phyloP scores from a whole-genome alignment of 2,888 invertebrate species.

The Coleophora deauratella region DNA sequence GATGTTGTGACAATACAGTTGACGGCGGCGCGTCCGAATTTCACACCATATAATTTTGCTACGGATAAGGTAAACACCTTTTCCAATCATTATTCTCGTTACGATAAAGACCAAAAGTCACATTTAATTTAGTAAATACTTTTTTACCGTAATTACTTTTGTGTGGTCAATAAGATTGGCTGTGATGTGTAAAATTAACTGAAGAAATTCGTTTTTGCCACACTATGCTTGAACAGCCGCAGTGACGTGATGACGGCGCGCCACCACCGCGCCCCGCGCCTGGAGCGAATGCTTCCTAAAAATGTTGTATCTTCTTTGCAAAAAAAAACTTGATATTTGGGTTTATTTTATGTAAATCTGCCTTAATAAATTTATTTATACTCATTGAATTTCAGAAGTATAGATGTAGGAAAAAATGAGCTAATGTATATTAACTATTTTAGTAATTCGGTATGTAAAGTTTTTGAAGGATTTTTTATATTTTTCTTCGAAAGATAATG shows the following conservation, averaged over 20 bases:
- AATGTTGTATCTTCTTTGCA: constrained; percentile 1
- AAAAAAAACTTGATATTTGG: background rate
- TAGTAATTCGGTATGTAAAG: too few relatives aligned
- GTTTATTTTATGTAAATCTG: constrained; percentile 4
- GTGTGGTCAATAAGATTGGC: too few relatives aligned
- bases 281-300: background rate
- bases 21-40: background rate
- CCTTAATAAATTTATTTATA: constrained; percentile 18
- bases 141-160: too few relatives aligned
- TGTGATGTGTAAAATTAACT: too few relatives aligned
- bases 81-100: too few relatives aligned
- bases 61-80: too few relatives aligned
- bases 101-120: too few relatives aligned
- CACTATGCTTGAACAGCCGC: background rate
- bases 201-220: too few relatives aligned
- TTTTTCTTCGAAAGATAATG: too few relatives aligned
- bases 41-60: too few relatives aligned
- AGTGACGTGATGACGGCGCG: background rate
- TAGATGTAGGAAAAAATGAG: constrained; percentile 30
- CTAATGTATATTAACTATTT: constrained; percentile 24
- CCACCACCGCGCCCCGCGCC: background rate
- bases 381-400: constrained; percentile 31
- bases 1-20: constrained; percentile 19
- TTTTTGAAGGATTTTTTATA: too few relatives aligned
- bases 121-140: too few relatives aligned